Evolutionary conservation across 2,113 vertebrate species (phyloP).

Genomic region (Phainopepla nitens): DNA sequence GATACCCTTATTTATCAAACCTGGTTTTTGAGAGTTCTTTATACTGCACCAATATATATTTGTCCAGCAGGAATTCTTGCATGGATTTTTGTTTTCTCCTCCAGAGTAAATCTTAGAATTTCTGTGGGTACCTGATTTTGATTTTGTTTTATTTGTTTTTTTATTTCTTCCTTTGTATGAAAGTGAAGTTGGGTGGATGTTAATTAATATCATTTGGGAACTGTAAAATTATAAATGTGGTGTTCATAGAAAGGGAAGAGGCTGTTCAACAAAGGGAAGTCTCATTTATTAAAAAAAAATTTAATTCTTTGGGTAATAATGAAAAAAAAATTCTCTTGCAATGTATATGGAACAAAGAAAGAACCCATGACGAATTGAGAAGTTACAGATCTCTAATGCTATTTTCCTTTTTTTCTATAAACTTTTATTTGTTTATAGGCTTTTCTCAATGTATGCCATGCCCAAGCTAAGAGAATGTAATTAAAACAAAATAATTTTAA

Average conservation of each 20-base stretch:
- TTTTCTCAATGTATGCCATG: not conserved
- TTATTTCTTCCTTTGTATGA: not conserved
- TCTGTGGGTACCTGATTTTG: not conserved
- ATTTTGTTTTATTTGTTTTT: not conserved
- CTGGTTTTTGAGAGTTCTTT: not conserved
- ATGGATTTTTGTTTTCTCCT: not conserved
- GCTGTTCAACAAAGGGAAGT: not conserved
- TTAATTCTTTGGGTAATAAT: not conserved
- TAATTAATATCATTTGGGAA: not conserved
- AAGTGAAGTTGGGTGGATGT: not conserved
- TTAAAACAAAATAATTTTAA: not conserved
- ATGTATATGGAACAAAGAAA: not conserved
- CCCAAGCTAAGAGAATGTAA: not conserved
- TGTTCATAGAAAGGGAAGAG: not conserved
- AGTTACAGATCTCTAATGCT: not conserved
- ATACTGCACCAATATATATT: not conserved
- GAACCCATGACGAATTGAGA: not conserved
- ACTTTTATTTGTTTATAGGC: not conserved
- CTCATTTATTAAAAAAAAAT: not conserved
- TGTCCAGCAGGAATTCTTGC: not conserved
- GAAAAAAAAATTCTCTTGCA: not conserved
- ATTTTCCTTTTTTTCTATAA: not conserved
- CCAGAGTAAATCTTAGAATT: not conserved
- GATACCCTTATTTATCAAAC: not conserved
- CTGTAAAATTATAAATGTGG: fast-evolving